Base-by-base conservation (phyloP, 2,797 vertebrate genomes). In the Pseudotriccus pelzelni region DNA sequence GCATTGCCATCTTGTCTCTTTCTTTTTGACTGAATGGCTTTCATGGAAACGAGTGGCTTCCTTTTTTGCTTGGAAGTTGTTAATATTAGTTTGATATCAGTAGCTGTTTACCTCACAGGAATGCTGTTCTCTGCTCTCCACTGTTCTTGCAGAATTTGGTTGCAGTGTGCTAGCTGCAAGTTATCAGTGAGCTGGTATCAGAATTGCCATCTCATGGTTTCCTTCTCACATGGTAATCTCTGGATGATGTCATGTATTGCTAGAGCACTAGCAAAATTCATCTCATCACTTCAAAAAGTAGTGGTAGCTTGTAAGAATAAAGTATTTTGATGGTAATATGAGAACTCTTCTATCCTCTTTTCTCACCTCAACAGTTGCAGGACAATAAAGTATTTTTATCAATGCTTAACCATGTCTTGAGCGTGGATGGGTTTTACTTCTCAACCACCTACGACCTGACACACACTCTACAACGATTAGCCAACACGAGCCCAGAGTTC, bases 401-500 rank as follows among this genome's bases (percentile, higher is more conserved):
- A 34, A 99, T 99, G 99, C 97, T 99, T 93, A 99, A 98, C 97
- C 98, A 97, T 25, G 98, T 99, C 81, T 98, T 99, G 88, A 98
- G 98, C 4, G 98, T 99, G 68, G 99, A 99, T 7, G 99, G 99
- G 37, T 99, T 99, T 97, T 99, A 99, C 97, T 99, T 99, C 93
- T 98, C 99, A n/a, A 98, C 98, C 9, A 98, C 99, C 3, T 99
- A 99, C 0, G 99, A 99, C 96, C 96, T 99, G 87, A 99, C 99
- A 1, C 99, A 99, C 94, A 98, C 98, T 7, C 97, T 99, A 93
- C 99, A 99, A 53, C 98, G 99, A 10, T 96, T 99, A 70, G 98
- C 99, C 59, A 99, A 99, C 97, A 99, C 99, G 1, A 99, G 99
- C 97, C 99, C 99, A 0, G 99, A 99, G 96, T 99, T 99, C 85